Base-by-base conservation (phyloP, 2,888 invertebrate species). In the Torymus auratus region DNA sequence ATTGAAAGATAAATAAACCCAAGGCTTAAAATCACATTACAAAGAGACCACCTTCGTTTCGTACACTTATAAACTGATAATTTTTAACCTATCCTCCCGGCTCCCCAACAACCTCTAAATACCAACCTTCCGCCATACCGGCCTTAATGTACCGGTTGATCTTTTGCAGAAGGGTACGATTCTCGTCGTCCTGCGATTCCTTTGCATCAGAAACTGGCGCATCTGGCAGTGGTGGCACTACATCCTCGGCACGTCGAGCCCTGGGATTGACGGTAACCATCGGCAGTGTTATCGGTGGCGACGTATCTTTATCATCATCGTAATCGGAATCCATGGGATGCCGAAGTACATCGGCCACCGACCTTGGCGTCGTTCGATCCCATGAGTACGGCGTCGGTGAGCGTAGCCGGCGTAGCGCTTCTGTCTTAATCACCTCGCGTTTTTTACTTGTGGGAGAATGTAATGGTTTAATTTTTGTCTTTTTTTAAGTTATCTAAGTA, bases 141-240 rank as follows among this genome's bases (percentile, higher is more conserved):
- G 84, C 85, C 69, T 83, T 85, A 50, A 88, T 85, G 78, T 87
- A 88, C 69, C 82, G 85, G 69, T 88, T 87, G 78, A 88, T 86
- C 60, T 84, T 84, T 58, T 86, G 84, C 14, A 88, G 82, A 4
- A 88, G 72, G 0, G 86, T 85, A 4, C 83, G 85, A 5, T 71
- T 61, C 3, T 23, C 23, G 41, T 11, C n/a, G 13, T 2, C 41
- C 41, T 7, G 41, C 1, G 7, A 10, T 1, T 5, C 41, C 41
- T 41, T 5, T 7, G 41, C 7, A 1, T 41, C 41, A 7, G 41
- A 7, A 7, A 41, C 41, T 7, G 41, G 7, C 7, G 7, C 41
- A 7, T 41, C 7, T 41, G 7, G 41, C 41, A 10, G 7, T 41
- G 41, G 41, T 1, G 5, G 41, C 7, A 41, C 41, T 41, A 41